A percentile compares a stretch with the other conserved stretches of the same genome.
These are phyloP conservation scores for Lucilia sericata DNA, from an alignment of 1,140 invertebrate species.

Conservation along the genomic window DNA sequence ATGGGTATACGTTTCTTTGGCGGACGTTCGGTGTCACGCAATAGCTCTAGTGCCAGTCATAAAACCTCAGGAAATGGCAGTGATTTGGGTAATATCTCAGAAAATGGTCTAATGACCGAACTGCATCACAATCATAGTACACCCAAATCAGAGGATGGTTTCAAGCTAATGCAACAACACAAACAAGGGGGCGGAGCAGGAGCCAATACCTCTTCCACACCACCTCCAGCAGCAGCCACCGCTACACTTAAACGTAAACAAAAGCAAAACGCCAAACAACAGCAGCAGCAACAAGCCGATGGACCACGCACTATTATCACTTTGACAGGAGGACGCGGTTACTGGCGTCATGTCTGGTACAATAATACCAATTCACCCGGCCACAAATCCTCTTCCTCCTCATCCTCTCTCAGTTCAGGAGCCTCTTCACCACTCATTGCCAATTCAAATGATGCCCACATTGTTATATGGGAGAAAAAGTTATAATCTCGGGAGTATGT, in stretches of 20 bases:
- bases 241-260: slow-evolving; percentile 64
- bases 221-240: slow-evolving; percentile 55
- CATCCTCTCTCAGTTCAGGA: slow-evolving; percentile 59
- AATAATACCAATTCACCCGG: slow-evolving; percentile 67
- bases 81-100: slow-evolving; percentile 67
- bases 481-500: slow-evolving; percentile 73
- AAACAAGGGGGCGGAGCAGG: background rate
- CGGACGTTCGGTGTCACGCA: slow-evolving; percentile 74
- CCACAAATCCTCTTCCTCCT: slow-evolving; percentile 61
- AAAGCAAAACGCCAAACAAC: slow-evolving; percentile 56
- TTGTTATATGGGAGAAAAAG: slow-evolving; percentile 92
- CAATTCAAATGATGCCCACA: slow-evolving; percentile 84
- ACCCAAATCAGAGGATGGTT: slow-evolving; percentile 55
- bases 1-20: slow-evolving; percentile 73
- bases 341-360: slow-evolving; percentile 81
- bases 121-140: slow-evolving; percentile 57
- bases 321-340: slow-evolving; percentile 88
- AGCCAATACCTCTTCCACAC: slow-evolving; percentile 41
- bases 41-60: slow-evolving; percentile 78
- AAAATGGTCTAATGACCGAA: slow-evolving; percentile 64
- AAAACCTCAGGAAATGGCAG: slow-evolving; percentile 70
- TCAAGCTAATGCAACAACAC: slow-evolving; percentile 45
- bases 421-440: slow-evolving; percentile 68
- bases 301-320: slow-evolving; percentile 84
- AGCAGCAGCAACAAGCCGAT: slow-evolving; percentile 59